Base-by-base conservation (phyloP, 1,140 invertebrate species). In the Galleria mellonella region DNA sequence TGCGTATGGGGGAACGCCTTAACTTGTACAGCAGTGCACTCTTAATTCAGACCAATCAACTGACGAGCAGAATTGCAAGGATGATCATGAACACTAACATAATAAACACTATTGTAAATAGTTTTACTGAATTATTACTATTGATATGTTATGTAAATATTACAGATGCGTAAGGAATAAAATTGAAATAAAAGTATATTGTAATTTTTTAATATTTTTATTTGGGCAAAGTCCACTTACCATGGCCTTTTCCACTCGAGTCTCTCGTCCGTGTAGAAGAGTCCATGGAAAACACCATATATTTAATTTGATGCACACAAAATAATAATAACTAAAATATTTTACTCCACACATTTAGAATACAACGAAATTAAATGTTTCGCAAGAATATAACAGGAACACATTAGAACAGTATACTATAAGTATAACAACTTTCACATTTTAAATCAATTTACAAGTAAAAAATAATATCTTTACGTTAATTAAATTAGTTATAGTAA, bases 281-380 rank as follows among this genome's bases (percentile, higher is more conserved):
- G 71, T 77, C 81, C 78, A 84, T 82, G 76, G 74, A 84, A 84
- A 82, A 84, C 55, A 79, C 64, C 69, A 40, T 57, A 61, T 60
- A 67, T 73, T 81, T 78, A 68, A 73, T 77, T 71, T 48, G 61
- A 58, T 67, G 64, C 72, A 81, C 74, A 76, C 62, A 65, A 42
- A 29, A 37, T 31, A 31, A 8, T n/a, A n/a, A n/a, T n/a, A n/a
- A 48, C 42, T 32, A 42, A 36, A 47, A 37, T 37, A 42, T 48
- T 14, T 48, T 14, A 36, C 39, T 37, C 23, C 39, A 43, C 39
- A 43, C 39, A 12, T 23, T 35, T 40, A 47, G 11, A 54, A 60
- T 35, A 23, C 6, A 66, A 58, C 55, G 46, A 47, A 45, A 48
- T 35, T 11, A 40, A 48, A 47, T 38, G 12, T 39, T 6, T 11